Base-by-base conservation (phyloP, 2,113 vertebrate genomes). In the Genyomyrus donnyi region DNA sequence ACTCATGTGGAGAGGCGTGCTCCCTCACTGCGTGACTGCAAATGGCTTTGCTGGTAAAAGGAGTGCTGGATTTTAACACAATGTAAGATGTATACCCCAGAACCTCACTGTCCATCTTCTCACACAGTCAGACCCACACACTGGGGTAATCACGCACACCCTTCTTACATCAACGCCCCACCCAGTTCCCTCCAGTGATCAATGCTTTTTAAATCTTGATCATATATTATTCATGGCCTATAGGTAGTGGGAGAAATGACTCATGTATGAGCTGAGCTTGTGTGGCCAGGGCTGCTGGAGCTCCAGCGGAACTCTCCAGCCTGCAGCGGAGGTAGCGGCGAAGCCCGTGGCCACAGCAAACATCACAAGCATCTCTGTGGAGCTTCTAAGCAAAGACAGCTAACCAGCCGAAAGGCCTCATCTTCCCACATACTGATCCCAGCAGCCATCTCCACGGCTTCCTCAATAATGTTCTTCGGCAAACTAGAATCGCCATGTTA, bases 121-220 rank as follows among this genome's bases (percentile, higher is more conserved):
- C n/a, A 74, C 62, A 74, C 88, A 21, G 53, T 35, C n/a, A 35
- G 66, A 50, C 88, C 31, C 88, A 89, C 46, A 50, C 88, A 88
- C 62, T 62, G 21, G 42, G 35, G 83, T 48, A 48, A 85, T 48
- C 17, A 46, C 83, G 4, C 83, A 46, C 83, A 27, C 39, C 27
- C 27, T 39, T 13, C 70, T 45, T 50, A 92, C 91, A 91, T 77
- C 88, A 90, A 31, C 74, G 83, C n/a, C 53, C 56, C 17, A 3
- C 74, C 49, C 85, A 46, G 19, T 42, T 45, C 80, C 89, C 58
- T 48, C 53, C 85, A 27, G 48, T 88, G 62, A 89, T 90, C 88
- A 91, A 91, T 91, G 90, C 88, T 86, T 91, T 91, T 85, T 83
- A 91, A 89, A 89, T 85, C 88, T 74, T 46, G 83, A 53, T 89